Conservation (phyloP, 2,113 vertebrate genomes). For the Hippocampus zosterae region DNA sequence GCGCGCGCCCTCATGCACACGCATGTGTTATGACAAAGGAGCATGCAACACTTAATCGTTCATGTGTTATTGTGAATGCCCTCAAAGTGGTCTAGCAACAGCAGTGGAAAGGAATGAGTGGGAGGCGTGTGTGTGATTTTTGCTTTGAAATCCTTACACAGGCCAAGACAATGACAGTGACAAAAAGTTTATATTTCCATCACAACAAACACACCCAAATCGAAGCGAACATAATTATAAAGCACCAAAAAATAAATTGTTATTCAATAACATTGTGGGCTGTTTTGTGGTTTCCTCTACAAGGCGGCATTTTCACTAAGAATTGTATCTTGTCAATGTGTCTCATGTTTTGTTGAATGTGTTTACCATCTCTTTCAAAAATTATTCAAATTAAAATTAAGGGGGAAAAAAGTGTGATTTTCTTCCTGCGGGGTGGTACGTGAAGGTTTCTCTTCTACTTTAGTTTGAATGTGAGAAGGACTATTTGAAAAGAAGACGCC, state of each 20-base stretch:
- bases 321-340: too few relatives aligned
- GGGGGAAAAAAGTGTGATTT: too few relatives aligned
- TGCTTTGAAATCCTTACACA: neutral
- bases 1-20: constrained; percentile 10
- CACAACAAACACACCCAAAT: neutral
- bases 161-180: constrained; percentile 13
- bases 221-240: neutral
- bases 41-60: constrained; percentile 43
- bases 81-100: constrained; percentile 24
- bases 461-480: too few relatives aligned
- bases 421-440: too few relatives aligned
- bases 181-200: constrained; percentile 3
- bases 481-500: too few relatives aligned
- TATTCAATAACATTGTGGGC: neutral
- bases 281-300: neutral
- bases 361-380: too few relatives aligned
- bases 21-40: constrained; percentile 44
- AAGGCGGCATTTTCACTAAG: too few relatives aligned
- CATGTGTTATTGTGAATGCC: constrained; percentile 37
- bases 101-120: constrained; percentile 17
- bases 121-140: constrained; percentile 13
- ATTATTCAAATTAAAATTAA: too few relatives aligned
- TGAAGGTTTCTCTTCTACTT: too few relatives aligned
- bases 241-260: neutral
- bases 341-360: too few relatives aligned